Percentiles rank a stretch among this genome's conserved stretches.
Evolutionary conservation across 2,113 vertebrate species (phyloP).

Genomic region (Arenaria interpres): DNA sequence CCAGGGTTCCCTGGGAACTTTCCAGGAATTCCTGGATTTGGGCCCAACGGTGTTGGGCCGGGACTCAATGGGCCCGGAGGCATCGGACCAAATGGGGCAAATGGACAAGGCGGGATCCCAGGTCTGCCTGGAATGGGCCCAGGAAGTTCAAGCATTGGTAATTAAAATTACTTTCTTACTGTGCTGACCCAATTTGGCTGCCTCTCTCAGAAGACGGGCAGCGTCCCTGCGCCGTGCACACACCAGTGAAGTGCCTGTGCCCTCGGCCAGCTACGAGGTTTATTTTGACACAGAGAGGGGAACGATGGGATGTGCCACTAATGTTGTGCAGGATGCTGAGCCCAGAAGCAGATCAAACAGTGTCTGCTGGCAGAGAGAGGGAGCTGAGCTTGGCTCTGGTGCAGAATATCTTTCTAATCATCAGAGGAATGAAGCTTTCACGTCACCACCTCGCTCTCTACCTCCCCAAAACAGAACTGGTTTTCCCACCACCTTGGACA

Average conservation of each 20-base stretch:
- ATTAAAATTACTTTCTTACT: not conserved
- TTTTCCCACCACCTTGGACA: not conserved
- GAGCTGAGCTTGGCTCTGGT: not conserved
- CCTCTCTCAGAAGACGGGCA: not conserved
- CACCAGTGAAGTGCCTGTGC: not conserved
- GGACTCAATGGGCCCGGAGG: slow-evolving; percentile 70
- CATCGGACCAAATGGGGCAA: slow-evolving; percentile 68
- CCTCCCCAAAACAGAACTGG: not conserved
- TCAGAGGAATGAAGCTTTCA: not conserved
- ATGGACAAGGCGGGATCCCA: slow-evolving; percentile 71
- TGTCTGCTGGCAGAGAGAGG: not conserved
- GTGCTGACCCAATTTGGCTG: not conserved
- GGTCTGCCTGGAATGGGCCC: slow-evolving; percentile 71
- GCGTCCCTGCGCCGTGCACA: fast-evolving
- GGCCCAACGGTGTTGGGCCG: slow-evolving; percentile 55
- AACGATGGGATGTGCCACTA: not conserved
- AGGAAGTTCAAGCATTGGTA: slow-evolving; percentile 76
- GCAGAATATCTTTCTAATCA: not conserved
- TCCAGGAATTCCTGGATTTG: slow-evolving; percentile 52
- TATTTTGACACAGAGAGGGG: not conserved
- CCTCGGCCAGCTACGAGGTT: not conserved
- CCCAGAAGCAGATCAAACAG: not conserved
- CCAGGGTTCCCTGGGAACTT: slow-evolving; percentile 60
- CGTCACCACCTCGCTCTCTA: not conserved
- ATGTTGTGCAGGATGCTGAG: not conserved